Percentiles rank a stretch among this genome's conserved stretches.
These are phyloP conservation scores for Salpingus planirostris DNA, from an alignment of 2,888 invertebrate genomes.

Conservation along the genomic window DNA sequence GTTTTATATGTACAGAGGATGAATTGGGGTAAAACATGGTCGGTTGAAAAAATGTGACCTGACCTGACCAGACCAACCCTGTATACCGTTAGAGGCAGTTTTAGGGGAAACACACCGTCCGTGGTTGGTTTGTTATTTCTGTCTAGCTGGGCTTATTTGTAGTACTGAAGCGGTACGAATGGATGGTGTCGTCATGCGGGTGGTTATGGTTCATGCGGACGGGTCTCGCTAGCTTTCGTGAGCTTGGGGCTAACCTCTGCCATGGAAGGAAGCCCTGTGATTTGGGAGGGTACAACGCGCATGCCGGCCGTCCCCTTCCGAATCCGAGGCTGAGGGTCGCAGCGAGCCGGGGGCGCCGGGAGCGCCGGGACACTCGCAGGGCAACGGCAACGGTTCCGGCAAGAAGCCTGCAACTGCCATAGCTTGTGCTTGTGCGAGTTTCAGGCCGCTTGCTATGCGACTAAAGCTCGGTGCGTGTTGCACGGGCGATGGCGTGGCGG, in stretches of 20 bases:
- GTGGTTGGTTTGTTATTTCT: no score
- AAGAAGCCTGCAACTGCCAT: conserved; percentile 63
- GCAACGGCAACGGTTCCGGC: conserved; percentile 41
- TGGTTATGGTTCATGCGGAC: no score
- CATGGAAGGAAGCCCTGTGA: conserved; percentile 58
- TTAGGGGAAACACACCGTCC: no score
- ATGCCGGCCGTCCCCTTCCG: conserved; percentile 37
- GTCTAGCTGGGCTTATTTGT: no score
- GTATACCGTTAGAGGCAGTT: conserved; percentile 14
- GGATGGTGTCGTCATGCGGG: no score
- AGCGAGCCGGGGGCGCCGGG: conserved; percentile 18
- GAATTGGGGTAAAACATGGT: no score
- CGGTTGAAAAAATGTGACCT: conserved; percentile 3
- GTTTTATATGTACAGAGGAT: no score
- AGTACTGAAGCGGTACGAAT: no score
- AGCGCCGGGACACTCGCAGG: conserved; percentile 17
- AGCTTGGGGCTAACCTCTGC: conserved; percentile 48
- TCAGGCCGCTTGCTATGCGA: conserved; percentile 59
- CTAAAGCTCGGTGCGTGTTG: conserved; percentile 42
- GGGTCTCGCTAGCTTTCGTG: no score
- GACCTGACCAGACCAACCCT: conserved; percentile 13
- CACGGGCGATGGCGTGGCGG: conserved; percentile 32
- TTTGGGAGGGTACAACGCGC: conserved; percentile 40
- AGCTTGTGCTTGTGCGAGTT: conserved; percentile 61
- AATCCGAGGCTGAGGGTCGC: conserved; percentile 29